These are phyloP conservation scores for Melipona beecheii DNA, from an alignment of 2,888 invertebrate species.

Conservation along the genomic window DNA sequence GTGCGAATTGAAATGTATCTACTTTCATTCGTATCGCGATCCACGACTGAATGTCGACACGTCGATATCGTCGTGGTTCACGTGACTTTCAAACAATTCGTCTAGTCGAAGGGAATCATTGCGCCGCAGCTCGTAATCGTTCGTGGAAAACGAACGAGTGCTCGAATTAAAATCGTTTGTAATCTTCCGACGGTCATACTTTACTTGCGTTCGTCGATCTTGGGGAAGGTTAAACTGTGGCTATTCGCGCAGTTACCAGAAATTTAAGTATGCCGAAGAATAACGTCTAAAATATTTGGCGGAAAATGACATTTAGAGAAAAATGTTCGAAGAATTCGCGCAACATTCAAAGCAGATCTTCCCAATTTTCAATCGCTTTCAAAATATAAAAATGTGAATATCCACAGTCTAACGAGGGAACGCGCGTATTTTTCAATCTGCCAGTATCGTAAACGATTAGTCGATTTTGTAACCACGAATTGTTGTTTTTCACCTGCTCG, in stretches of 20 bases:
- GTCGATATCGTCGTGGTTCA: background rate
- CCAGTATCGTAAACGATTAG: background rate
- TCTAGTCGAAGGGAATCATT: slow-evolving; percentile 10
- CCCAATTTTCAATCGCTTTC: background rate
- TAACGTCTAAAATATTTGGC: no score
- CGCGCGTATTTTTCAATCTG: background rate
- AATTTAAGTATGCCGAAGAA: background rate
- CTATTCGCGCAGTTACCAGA: background rate
- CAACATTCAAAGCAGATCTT: background rate
- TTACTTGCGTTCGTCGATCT: background rate
- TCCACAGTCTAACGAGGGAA: background rate
- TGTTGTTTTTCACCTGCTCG: slow-evolving; percentile 7
- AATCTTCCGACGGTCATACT: background rate
- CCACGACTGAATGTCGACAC: no score
- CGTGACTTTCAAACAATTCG: background rate
- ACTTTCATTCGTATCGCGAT: background rate
- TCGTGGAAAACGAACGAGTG: background rate
- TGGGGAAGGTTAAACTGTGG: background rate
- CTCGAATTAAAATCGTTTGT: background rate
- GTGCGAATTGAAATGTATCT: background rate
- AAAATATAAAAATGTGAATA: background rate
- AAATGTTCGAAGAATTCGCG: background rate
- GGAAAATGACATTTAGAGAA: no score
- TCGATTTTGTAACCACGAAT: slow-evolving; percentile 6
- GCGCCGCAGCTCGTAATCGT: background rate